phyloP scores from a whole-genome alignment of 2,888 invertebrate species.

The Stenichneumon culpator region DNA sequence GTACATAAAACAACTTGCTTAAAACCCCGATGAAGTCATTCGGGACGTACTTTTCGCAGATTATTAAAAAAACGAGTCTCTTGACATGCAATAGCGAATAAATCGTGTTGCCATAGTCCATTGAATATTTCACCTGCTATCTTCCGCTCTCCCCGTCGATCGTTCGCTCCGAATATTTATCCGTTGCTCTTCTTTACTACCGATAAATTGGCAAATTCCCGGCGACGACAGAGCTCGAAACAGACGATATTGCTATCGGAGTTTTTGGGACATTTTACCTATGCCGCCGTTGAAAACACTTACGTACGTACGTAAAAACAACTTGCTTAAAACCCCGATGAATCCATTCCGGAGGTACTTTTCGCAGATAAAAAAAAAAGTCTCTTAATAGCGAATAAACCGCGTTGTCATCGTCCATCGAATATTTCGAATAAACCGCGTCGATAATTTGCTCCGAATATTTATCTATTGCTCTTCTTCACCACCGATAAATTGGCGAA shows the following conservation, averaged over 20 bases:
- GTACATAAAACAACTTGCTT: conserved; percentile 11
- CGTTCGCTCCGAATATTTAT: not conserved
- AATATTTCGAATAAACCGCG: not conserved
- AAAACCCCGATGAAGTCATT: not conserved
- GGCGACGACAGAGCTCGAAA: not conserved
- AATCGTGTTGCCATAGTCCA: not conserved
- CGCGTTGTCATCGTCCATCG: not conserved
- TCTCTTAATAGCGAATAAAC: not conserved
- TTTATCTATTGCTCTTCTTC: conserved; percentile 13
- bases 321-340: not conserved
- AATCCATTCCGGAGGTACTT: not conserved
- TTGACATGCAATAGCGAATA: not conserved
- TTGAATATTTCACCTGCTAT: not conserved
- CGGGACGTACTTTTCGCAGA: not conserved
- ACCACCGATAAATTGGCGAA: conserved; percentile 24
- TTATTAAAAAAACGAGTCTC: not conserved
- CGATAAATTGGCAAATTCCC: conserved; percentile 29
- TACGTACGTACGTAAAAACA: conserved; percentile 7
- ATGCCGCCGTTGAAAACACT: not conserved
- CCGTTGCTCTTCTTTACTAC: not conserved
- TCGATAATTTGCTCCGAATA: not conserved
- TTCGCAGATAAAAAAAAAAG: not conserved
- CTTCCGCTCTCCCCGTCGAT: not conserved
- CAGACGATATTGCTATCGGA: conserved; percentile 54
- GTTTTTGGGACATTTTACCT: conserved; percentile 2